Evolutionary conservation across 2,797 vertebrate species (phyloP).

Genomic region (Selene dorsalis): DNA sequence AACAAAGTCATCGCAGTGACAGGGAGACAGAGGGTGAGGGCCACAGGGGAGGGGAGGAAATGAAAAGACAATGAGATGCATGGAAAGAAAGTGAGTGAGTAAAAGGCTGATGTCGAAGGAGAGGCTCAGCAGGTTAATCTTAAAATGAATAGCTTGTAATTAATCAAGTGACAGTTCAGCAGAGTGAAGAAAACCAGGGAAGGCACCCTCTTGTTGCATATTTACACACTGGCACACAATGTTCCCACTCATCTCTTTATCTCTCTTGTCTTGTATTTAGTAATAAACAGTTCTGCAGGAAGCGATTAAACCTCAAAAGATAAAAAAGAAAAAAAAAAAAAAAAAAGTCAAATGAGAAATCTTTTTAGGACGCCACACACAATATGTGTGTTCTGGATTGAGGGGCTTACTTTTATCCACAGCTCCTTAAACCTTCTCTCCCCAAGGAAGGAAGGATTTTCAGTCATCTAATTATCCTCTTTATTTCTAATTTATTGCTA

Average conservation of each 20-base stretch:
- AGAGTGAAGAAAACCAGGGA: slow-evolving; percentile 43
- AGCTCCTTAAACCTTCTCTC: slow-evolving; percentile 32
- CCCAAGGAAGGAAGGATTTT: slow-evolving; percentile 27
- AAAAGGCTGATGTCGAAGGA: slow-evolving; percentile 31
- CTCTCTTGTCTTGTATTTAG: slow-evolving; percentile 46
- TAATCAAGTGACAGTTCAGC: slow-evolving; percentile 69
- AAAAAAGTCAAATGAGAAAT: slow-evolving; percentile 7
- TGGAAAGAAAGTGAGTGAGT: slow-evolving; percentile 3
- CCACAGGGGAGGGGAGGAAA: slow-evolving; percentile 23
- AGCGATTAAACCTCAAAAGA: neutral
- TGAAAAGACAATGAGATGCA: slow-evolving; percentile 48
- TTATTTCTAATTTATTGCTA: slow-evolving; percentile 16
- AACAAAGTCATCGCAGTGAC: slow-evolving; percentile 48
- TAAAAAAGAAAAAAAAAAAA: neutral
- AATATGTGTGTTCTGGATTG: slow-evolving; percentile 9
- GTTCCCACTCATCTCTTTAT: slow-evolving; percentile 42
- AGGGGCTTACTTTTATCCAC: slow-evolving; percentile 38
- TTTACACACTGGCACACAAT: slow-evolving; percentile 37
- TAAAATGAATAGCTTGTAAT: slow-evolving; percentile 70
- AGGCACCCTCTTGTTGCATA: slow-evolving; percentile 51
- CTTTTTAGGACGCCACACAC: slow-evolving; percentile 4
- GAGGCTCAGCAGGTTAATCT: slow-evolving; percentile 65
- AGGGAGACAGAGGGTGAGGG: neutral
- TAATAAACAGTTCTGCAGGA: slow-evolving; percentile 34
- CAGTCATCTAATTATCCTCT: slow-evolving; percentile 47